Conservation (phyloP, 2,797 vertebrate genomes). For the Leptodactylus fallax region DNA sequence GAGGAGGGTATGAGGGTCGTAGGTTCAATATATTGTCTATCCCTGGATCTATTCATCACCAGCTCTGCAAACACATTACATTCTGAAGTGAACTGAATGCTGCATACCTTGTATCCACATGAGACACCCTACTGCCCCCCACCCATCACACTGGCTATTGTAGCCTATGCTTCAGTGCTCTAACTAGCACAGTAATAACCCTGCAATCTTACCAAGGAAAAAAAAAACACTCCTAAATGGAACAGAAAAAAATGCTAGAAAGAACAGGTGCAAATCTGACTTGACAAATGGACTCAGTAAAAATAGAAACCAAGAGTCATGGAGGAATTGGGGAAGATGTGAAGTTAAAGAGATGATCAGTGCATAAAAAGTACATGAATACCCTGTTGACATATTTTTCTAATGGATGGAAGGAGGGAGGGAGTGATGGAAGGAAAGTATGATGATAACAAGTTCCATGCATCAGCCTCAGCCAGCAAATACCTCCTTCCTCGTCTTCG, state of each 20-base stretch:
- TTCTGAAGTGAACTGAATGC: background rate
- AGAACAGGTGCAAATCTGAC: slow-evolving; percentile 13
- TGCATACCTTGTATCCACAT: background rate
- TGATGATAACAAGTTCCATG: slow-evolving; percentile 73
- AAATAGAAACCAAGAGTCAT: slow-evolving; percentile 7
- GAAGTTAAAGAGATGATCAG: slow-evolving; percentile 32
- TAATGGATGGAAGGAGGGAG: slow-evolving; percentile 30
- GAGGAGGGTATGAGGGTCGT: background rate
- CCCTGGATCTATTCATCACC: background rate
- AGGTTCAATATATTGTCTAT: background rate
- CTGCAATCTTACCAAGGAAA: background rate
- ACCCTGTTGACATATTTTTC: slow-evolving; percentile 26
- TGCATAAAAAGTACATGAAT: slow-evolving; percentile 54
- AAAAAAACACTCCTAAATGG: slow-evolving; percentile 8
- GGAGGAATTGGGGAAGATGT: slow-evolving; percentile 36
- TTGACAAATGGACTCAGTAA: slow-evolving; percentile 17
- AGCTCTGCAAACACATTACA: background rate
- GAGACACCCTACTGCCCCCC: slow-evolving; percentile 1
- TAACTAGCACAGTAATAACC: background rate
- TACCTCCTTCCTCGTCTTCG: slow-evolving; percentile 99
- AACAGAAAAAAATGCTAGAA: slow-evolving; percentile 25
- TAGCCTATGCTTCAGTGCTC: slow-evolving; percentile 17
- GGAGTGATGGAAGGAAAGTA: slow-evolving; percentile 32
- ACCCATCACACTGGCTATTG: background rate
- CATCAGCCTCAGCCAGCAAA: slow-evolving; percentile 88